Conservation (phyloP, 2,888 invertebrate species). For the Conus canariensis region DNA sequence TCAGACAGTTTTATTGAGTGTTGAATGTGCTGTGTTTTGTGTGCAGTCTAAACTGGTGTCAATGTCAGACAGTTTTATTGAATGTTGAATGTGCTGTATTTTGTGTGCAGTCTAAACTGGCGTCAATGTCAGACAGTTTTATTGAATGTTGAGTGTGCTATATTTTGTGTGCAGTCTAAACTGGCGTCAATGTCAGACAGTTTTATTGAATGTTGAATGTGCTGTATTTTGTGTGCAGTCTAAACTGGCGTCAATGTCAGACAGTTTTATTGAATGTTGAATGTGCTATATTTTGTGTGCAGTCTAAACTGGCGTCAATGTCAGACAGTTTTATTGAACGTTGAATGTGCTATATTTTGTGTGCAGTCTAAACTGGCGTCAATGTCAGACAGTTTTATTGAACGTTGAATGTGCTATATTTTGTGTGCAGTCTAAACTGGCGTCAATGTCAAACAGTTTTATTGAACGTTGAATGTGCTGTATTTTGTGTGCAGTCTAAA, state of each 20-base stretch:
- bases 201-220: slow-evolving; percentile 80
- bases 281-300: slow-evolving; percentile 46
- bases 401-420: neutral
- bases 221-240: slow-evolving; percentile 81
- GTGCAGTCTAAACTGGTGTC: slow-evolving; percentile 91
- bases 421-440: slow-evolving; percentile 87
- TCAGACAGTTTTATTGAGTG: slow-evolving; percentile 89
- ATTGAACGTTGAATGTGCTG: no score
- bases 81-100: neutral
- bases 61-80: slow-evolving; percentile 94
- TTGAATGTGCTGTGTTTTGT: neutral
- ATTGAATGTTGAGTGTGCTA: no score
- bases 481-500: slow-evolving; percentile 84
- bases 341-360: neutral
- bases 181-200: slow-evolving; percentile 98
- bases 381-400: slow-evolving; percentile 96
- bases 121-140: slow-evolving; percentile 97
- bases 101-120: slow-evolving; percentile 87
- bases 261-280: slow-evolving; percentile 84
- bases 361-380: slow-evolving; percentile 91
- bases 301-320: slow-evolving; percentile 96
- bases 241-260: slow-evolving; percentile 96
- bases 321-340: slow-evolving; percentile 89
- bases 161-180: slow-evolving; percentile 84
- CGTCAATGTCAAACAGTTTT: slow-evolving; percentile 97